phyloP scores from a whole-genome alignment of 2,888 invertebrate genomes.

The Ptilodon capucinus region DNA sequence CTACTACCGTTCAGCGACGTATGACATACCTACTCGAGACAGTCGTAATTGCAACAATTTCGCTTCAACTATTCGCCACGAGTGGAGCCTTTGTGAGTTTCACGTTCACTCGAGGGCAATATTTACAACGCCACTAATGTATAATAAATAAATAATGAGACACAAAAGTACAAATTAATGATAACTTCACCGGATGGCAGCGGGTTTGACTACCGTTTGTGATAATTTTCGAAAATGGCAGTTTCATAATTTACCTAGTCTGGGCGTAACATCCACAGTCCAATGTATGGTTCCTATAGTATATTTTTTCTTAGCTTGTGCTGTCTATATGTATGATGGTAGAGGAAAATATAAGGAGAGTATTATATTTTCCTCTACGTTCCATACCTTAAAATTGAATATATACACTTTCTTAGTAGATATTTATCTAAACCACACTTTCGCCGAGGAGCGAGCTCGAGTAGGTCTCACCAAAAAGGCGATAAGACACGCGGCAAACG shows the following conservation, averaged over 20 bases:
- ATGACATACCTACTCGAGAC: constrained; percentile 4
- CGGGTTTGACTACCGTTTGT: too few species aligned
- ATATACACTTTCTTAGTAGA: constrained; percentile 35
- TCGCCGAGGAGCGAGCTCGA: constrained; percentile 22
- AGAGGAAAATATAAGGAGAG: too few species aligned
- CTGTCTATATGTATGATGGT: too few species aligned
- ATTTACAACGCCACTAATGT: not conserved
- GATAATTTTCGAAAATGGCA: too few species aligned
- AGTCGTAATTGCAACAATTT: constrained; percentile 21
- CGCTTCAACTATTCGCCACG: constrained; percentile 2
- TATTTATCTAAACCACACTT: constrained; percentile 20
- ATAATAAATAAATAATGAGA: not conserved
- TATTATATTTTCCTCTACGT: not conserved
- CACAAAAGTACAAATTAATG: too few species aligned
- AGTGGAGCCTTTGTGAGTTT: not conserved
- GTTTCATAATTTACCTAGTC: too few species aligned
- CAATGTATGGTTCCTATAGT: too few species aligned
- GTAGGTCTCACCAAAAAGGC: constrained; percentile 40
- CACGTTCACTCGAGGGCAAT: not conserved
- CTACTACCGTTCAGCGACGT: not conserved
- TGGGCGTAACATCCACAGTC: too few species aligned
- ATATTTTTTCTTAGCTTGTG: too few species aligned
- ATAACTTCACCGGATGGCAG: too few species aligned
- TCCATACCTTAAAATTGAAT: constrained; percentile 22
- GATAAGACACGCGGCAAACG: constrained; percentile 55